Percentiles rank a stretch among this genome's conserved stretches.
These are phyloP conservation scores for Bufo bufo DNA, from an alignment of 2,113 vertebrate genomes.

Conservation along the genomic window DNA sequence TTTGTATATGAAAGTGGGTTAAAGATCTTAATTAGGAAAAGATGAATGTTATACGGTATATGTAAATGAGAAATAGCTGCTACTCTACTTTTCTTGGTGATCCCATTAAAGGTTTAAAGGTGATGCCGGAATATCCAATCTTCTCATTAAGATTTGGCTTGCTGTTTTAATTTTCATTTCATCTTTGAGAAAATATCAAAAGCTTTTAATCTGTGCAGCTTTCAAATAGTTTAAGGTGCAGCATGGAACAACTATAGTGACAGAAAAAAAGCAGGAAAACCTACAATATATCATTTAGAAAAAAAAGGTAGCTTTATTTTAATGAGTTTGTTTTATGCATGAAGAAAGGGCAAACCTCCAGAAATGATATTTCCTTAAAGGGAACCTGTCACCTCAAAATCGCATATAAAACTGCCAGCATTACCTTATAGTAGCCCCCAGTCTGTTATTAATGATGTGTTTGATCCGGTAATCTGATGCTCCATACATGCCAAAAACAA, in stretches of 20 bases:
- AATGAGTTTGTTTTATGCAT: background rate
- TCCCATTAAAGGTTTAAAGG: constrained; percentile 52
- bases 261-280: background rate
- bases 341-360: background rate
- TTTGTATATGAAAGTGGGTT: constrained; percentile 38
- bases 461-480: too few species aligned
- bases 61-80: constrained; percentile 37
- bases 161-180: constrained; percentile 50
- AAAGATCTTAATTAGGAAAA: constrained; percentile 45
- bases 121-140: constrained; percentile 27
- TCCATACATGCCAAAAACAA: too few species aligned
- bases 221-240: background rate
- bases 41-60: constrained; percentile 36
- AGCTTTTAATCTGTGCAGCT: constrained; percentile 13
- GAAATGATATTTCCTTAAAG: too few species aligned
- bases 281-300: background rate
- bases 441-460: too few species aligned
- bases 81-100: constrained; percentile 41
- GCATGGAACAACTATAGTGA: constrained; percentile 7
- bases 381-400: too few species aligned
- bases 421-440: too few species aligned
- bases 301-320: background rate
- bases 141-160: constrained; percentile 49
- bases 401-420: too few species aligned
- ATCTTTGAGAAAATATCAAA: constrained; percentile 29